phyloP scores from a whole-genome alignment of 2,113 vertebrate species.

The Glaucomys volans region DNA sequence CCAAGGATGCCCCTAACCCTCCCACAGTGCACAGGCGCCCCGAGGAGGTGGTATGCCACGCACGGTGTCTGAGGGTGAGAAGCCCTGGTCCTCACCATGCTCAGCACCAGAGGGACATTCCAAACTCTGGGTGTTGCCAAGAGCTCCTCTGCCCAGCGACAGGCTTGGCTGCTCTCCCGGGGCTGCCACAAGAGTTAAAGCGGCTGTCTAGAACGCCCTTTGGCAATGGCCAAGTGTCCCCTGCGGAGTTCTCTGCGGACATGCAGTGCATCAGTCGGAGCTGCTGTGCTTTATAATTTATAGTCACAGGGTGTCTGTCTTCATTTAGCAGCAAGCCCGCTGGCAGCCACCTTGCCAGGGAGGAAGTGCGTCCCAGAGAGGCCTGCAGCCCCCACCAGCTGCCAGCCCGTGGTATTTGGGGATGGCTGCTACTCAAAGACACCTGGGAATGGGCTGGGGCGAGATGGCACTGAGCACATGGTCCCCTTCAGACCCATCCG shows the following conservation, averaged over 20 bases:
- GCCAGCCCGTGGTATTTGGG: not conserved
- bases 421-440: not conserved
- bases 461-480: constrained; percentile 68
- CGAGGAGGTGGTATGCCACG: accelerated
- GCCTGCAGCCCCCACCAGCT: not conserved
- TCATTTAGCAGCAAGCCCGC: constrained; percentile 65
- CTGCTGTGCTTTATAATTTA: constrained; percentile 65
- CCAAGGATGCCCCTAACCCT: not conserved
- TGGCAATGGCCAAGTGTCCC: constrained; percentile 54
- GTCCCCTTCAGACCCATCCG: constrained; percentile 85
- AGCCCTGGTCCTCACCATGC: not conserved
- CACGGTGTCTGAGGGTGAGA: not conserved
- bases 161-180: not conserved
- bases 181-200: not conserved
- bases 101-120: not conserved
- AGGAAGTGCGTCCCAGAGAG: constrained; percentile 56
- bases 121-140: not conserved
- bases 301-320: constrained; percentile 57
- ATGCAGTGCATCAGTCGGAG: accelerated
- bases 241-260: not conserved
- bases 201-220: constrained; percentile 21
- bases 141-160: not conserved
- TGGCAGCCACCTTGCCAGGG: constrained; percentile 68
- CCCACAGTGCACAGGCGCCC: no score
- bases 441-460: constrained; percentile 54